phyloP scores from a whole-genome alignment of 1,140 invertebrate species.

The Lordiphosa mommai region DNA sequence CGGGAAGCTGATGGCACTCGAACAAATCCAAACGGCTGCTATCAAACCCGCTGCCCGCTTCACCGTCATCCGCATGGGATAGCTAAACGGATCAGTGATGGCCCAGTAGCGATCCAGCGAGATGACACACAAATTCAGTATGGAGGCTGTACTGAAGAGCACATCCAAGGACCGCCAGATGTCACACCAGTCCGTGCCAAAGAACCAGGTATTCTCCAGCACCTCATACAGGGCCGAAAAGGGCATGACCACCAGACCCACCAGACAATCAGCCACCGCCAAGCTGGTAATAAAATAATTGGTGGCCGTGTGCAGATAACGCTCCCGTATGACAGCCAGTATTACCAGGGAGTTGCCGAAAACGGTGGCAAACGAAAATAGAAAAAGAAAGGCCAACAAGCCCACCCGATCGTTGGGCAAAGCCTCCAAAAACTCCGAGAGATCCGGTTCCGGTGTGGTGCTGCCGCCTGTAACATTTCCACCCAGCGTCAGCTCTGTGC shows the following conservation, averaged over 20 bases:
- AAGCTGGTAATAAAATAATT: slow-evolving; percentile 99
- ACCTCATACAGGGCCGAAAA: slow-evolving; percentile 94
- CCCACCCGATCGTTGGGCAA: slow-evolving; percentile 87
- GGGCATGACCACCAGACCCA: slow-evolving; percentile 98
- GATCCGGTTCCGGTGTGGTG: slow-evolving; percentile 66
- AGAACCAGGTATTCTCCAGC: slow-evolving; percentile 91
- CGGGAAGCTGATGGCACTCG: slow-evolving; percentile 96
- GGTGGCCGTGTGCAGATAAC: slow-evolving; percentile 95
- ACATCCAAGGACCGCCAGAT: slow-evolving; percentile 98
- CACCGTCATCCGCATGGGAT: slow-evolving; percentile 94
- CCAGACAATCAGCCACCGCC: slow-evolving; percentile 97
- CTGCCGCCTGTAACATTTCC: slow-evolving; percentile 24
- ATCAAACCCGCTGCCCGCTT: slow-evolving; percentile 90
- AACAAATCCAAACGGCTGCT: slow-evolving; percentile 94
- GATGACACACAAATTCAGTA: slow-evolving; percentile 98
- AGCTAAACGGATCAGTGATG: slow-evolving; percentile 97
- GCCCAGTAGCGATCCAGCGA: slow-evolving; percentile 99
- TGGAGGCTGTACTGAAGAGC: slow-evolving; percentile 96
- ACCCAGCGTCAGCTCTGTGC: slow-evolving; percentile 38
- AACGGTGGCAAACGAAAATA: slow-evolving; percentile 95
- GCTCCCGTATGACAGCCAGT: slow-evolving; percentile 93
- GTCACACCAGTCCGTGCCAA: slow-evolving; percentile 94
- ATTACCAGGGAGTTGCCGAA: slow-evolving; percentile 99
- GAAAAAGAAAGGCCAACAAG: slow-evolving; percentile 90
- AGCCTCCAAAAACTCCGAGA: slow-evolving; percentile 75